Conservation (phyloP, 1,140 invertebrate genomes). For the Diorhabda elongata region DNA sequence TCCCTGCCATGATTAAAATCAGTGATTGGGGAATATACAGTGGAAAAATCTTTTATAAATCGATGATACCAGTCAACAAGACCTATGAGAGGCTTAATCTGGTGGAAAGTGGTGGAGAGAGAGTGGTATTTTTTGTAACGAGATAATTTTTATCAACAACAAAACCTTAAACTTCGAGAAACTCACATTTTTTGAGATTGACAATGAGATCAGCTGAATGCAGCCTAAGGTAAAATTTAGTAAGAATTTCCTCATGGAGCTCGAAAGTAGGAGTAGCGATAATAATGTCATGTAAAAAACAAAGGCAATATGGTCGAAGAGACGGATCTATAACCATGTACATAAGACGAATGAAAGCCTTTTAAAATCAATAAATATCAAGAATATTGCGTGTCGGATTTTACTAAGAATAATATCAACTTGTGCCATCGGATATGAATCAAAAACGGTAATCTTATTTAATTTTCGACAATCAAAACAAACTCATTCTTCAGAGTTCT, state of each 20-base stretch:
- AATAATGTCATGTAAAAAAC: slow-evolving; percentile 44
- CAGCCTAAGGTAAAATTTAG: not conserved
- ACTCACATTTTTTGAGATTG: slow-evolving; percentile 5
- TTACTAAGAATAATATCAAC: too few relatives aligned
- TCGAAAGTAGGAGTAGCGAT: slow-evolving; percentile 27
- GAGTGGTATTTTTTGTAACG: not conserved
- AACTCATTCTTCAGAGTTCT: too few relatives aligned
- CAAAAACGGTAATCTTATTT: too few relatives aligned
- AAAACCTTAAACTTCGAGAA: not conserved
- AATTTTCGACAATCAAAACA: too few relatives aligned
- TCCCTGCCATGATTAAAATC: too few relatives aligned
- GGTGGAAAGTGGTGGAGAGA: too few relatives aligned
- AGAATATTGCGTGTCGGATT: too few relatives aligned
- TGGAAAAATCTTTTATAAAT: slow-evolving; percentile 19
- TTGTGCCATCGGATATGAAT: too few relatives aligned
- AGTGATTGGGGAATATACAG: too few relatives aligned
- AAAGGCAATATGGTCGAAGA: slow-evolving; percentile 28
- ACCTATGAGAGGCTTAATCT: not conserved
- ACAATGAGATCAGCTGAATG: slow-evolving; percentile 20
- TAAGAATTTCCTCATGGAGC: slow-evolving; percentile 2
- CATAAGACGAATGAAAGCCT: slow-evolving; percentile 25
- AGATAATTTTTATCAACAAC: not conserved
- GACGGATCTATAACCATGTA: slow-evolving; percentile 34
- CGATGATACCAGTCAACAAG: slow-evolving; percentile 29
- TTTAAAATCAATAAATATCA: too few relatives aligned